Base-by-base conservation (phyloP, 2,113 vertebrate genomes). In the Atrichornis clamosus region DNA sequence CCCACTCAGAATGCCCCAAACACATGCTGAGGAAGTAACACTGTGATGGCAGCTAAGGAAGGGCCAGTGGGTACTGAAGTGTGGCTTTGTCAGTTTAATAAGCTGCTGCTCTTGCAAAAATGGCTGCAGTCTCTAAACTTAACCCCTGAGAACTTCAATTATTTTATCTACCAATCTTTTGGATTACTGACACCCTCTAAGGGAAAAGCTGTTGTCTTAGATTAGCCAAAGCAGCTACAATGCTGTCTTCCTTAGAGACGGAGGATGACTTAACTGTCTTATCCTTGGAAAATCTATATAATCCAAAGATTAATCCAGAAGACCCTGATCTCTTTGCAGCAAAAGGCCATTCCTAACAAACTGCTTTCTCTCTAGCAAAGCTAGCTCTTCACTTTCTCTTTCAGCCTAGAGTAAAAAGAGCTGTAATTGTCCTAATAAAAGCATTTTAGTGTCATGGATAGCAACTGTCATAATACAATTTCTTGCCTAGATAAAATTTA, bases 61-160 rank as follows among this genome's bases (percentile, higher is more conserved):
- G 70, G 74, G 91, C 94, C 84, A 67, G 72, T 93, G 92, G 84
- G 88, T 77, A 84, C 73, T 76, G 78, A 82, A 95, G 95, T 97
- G 84, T 88, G 92, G 85, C 79, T 97, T 97, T 97, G 91, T 96
- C 93, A 95, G 53, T 97, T 96, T 94, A 96, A 97, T 97, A 93
- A 96, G 7, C 62, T 93, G 83, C 82, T 95, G 75, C 73, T 96
- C 41, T 77, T 92, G 88, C 88, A 96, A 94, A 96, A 96, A 93
- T 94, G 94, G 94, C 92, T 96, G 76, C 90, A 95, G 87, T 75
- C 91, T 90, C 91, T 95, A 94, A 95, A 94, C 63, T 92, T 95
- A 96, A 97, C 95, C 95, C 95, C 93, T 90, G 93, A 97, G 95
- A 97, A 95, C 92, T 97, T 93, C 97, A 97, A 97, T 97, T 97